phyloP scores from a whole-genome alignment of 1,140 invertebrate genomes.

The Bombus polaris region DNA sequence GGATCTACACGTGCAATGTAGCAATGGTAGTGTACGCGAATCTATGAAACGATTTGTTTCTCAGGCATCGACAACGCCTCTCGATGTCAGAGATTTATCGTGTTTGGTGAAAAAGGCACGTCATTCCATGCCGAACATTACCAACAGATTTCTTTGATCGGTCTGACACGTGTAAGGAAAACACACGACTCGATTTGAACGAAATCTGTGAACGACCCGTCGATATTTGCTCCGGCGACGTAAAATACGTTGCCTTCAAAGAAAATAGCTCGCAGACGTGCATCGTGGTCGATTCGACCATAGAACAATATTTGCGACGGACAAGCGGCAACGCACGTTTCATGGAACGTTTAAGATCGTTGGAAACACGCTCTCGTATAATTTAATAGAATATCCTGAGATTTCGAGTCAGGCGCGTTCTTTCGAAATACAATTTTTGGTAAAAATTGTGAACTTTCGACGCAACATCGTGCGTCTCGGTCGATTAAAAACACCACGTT shows the following conservation, averaged over 20 bases:
- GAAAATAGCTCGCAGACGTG: neutral
- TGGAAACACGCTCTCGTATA: too few relatives aligned
- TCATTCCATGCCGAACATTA: neutral
- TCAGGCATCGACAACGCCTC: neutral
- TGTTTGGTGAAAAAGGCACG: neutral
- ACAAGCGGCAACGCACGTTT: fast-evolving
- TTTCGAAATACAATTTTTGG: too few relatives aligned
- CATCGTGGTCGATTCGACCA: neutral
- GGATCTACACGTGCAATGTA: too few relatives aligned
- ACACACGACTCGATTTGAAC: neutral
- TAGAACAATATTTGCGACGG: neutral
- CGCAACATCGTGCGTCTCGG: too few relatives aligned
- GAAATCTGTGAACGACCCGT: neutral
- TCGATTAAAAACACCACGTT: too few relatives aligned
- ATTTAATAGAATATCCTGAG: too few relatives aligned
- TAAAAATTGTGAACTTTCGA: too few relatives aligned
- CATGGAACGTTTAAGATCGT: too few relatives aligned
- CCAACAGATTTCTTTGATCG: neutral
- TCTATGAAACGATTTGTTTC: neutral
- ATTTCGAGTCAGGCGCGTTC: too few relatives aligned
- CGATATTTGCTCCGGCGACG: neutral
- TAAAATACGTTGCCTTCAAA: neutral
- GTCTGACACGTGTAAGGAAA: neutral
- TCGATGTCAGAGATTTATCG: neutral
- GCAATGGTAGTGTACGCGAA: neutral